Evolutionary conservation across 37 sponge, comb jelly and placozoan genomes (phyloP).

Genomic region (Diacarnus erythraeanus): DNA sequence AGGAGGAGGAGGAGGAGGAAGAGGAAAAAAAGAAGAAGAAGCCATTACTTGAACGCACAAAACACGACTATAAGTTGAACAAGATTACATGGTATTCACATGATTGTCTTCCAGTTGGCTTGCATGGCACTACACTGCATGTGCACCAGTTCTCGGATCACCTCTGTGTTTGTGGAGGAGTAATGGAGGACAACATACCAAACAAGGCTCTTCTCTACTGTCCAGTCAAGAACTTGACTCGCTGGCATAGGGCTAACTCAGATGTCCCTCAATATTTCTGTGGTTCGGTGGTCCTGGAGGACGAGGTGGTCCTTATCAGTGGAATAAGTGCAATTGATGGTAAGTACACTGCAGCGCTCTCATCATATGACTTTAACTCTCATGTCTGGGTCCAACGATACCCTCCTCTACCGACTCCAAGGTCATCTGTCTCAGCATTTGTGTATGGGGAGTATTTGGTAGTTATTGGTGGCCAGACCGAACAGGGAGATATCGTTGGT

Average conservation of each 20-base stretch:
- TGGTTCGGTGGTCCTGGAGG: conserved; percentile 33
- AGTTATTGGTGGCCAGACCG: conserved; percentile 41
- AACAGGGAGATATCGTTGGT: neutral
- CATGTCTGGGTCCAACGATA: conserved; percentile 32
- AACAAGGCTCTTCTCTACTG: conserved; percentile 36
- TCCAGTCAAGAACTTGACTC: conserved; percentile 14
- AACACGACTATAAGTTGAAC: conserved; percentile 15
- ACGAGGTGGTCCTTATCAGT: conserved; percentile 38
- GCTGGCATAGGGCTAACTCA: conserved; percentile 18
- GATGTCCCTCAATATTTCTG: conserved; percentile 44
- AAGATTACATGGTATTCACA: conserved; percentile 39
- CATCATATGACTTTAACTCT: conserved; percentile 31
- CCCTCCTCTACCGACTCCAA: conserved; percentile 49
- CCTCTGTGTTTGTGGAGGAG: conserved; percentile 46
- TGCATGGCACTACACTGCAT: conserved; percentile 49
- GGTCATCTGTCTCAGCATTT: conserved; percentile 34
- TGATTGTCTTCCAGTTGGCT: conserved; percentile 30
- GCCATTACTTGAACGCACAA: neutral
- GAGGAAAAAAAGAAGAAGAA: neutral
- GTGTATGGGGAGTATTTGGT: conserved; percentile 44
- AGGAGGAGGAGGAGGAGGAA: conserved; percentile 13
- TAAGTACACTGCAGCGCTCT: conserved; percentile 20
- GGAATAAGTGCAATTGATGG: conserved; percentile 18
- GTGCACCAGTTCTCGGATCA: conserved; percentile 7
- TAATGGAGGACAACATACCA: conserved; percentile 15